Evolutionary conservation across 2,888 invertebrate species (phyloP).

Genomic region (Agonopterix heracliana): DNA sequence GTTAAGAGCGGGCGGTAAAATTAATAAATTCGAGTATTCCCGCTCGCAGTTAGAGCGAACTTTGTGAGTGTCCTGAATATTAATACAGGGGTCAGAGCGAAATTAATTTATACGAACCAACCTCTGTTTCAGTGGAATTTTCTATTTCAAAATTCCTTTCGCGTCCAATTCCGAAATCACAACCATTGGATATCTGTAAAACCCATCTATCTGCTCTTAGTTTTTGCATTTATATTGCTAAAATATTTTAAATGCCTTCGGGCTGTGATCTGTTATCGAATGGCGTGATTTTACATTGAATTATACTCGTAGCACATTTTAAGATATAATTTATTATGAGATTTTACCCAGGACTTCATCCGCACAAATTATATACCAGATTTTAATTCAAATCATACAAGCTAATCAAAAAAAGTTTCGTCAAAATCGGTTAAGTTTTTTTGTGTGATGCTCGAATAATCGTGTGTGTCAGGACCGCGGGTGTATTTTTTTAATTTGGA

Average conservation of each 20-base stretch:
- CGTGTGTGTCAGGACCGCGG: too few relatives aligned
- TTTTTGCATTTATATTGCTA: not conserved
- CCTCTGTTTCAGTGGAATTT: conserved; percentile 57
- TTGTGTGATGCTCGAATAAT: too few relatives aligned
- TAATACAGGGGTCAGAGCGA: conserved; percentile 65
- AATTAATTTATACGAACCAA: conserved; percentile 68
- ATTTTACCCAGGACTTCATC: too few relatives aligned
- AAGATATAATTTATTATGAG: too few relatives aligned
- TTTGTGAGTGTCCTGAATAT: conserved; percentile 71
- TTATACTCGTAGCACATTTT: too few relatives aligned
- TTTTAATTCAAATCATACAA: too few relatives aligned
- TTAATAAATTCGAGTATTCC: conserved; percentile 66
- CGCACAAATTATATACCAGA: too few relatives aligned
- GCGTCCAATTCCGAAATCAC: conserved; percentile 51
- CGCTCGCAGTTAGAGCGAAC: conserved; percentile 62
- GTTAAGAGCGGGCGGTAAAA: conserved; percentile 47
- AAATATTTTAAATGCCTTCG: not conserved
- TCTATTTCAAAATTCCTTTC: conserved; percentile 58
- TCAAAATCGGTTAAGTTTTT: too few relatives aligned
- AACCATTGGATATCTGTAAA: conserved; percentile 30
- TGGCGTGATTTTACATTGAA: too few relatives aligned
- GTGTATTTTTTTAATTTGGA: too few relatives aligned
- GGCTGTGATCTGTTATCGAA: too few relatives aligned
- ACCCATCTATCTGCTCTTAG: conserved; percentile 1
- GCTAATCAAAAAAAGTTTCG: too few relatives aligned